These are phyloP conservation scores for Aphidoletes aphidimyza DNA, from an alignment of 2,888 invertebrate species.

Conservation along the genomic window DNA sequence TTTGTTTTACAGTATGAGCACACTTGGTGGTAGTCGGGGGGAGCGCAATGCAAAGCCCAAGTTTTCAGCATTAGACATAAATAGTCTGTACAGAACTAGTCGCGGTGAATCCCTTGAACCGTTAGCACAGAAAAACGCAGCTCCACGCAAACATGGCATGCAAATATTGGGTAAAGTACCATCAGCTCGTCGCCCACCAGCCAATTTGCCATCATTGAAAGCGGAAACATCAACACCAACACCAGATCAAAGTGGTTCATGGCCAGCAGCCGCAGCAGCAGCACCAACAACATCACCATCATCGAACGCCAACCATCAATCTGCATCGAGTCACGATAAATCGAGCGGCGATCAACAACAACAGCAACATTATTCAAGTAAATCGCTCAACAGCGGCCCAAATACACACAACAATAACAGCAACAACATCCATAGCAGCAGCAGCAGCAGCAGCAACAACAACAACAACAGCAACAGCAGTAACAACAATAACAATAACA, in stretches of 20 bases:
- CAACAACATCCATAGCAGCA: slow-evolving; percentile 60
- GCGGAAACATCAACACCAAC: slow-evolving; percentile 81
- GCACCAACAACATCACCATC: slow-evolving; percentile 47
- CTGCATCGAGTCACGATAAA: slow-evolving; percentile 57
- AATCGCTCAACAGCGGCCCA: too few relatives aligned
- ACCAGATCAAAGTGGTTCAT: slow-evolving; percentile 58
- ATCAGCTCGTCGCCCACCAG: slow-evolving; percentile 97
- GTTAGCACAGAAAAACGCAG: slow-evolving; percentile 87
- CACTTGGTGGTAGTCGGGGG: slow-evolving; percentile 69
- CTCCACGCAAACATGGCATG: slow-evolving; percentile 99
- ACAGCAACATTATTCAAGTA: neutral
- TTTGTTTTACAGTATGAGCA: slow-evolving; percentile 68
- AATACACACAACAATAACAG: slow-evolving; percentile 59
- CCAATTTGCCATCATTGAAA: slow-evolving; percentile 98
- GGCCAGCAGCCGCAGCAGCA: slow-evolving; percentile 55
- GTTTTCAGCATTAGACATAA: slow-evolving; percentile 97
- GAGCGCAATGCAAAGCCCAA: slow-evolving; percentile 81
- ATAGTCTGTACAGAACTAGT: slow-evolving; percentile 92
- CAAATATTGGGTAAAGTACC: slow-evolving; percentile 99
- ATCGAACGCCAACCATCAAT: slow-evolving; percentile 6
- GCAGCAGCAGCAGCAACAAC: slow-evolving; percentile 60
- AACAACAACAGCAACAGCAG: slow-evolving; percentile 56
- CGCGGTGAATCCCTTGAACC: slow-evolving; percentile 88
- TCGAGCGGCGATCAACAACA: slow-evolving; percentile 57
- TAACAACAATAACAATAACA: slow-evolving; percentile 60